phyloP scores from a whole-genome alignment of 2,888 invertebrate species.

The Sclerodermus sp. region DNA sequence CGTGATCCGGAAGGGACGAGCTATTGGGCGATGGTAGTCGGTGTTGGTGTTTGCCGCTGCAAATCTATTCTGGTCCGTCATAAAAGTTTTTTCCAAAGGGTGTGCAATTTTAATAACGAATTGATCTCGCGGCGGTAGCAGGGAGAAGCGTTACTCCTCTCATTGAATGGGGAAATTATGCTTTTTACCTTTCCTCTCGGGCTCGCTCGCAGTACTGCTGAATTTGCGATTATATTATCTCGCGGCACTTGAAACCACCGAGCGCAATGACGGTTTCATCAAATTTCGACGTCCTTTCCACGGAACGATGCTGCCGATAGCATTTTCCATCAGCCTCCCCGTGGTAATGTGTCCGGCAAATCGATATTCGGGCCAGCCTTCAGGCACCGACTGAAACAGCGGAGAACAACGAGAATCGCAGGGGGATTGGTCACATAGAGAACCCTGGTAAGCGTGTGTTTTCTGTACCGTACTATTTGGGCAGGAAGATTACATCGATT shows the following conservation, averaged over 20 bases:
- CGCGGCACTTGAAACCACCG: slow-evolving; percentile 16
- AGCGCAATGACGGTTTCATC: slow-evolving; percentile 15
- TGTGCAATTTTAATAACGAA: too few relatives aligned
- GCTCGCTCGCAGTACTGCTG: slow-evolving; percentile 9
- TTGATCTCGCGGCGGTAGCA: too few relatives aligned
- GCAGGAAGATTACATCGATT: slow-evolving; percentile 23
- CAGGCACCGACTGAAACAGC: slow-evolving; percentile 14
- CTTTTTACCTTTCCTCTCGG: too few relatives aligned
- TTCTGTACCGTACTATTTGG: slow-evolving; percentile 15
- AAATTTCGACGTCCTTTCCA: slow-evolving; percentile 17
- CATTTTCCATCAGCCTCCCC: neutral
- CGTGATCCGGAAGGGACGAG: too few relatives aligned
- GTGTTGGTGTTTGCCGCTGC: too few relatives aligned
- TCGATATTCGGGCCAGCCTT: slow-evolving; percentile 27
- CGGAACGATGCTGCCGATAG: slow-evolving; percentile 2
- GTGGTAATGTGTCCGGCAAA: slow-evolving; percentile 26
- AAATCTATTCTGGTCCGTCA: too few relatives aligned
- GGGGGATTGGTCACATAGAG: neutral
- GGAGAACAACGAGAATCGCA: neutral
- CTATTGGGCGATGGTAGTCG: too few relatives aligned
- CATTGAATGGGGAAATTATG: too few relatives aligned
- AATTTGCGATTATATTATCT: slow-evolving; percentile 19
- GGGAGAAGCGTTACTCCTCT: too few relatives aligned
- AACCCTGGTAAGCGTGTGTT: neutral
- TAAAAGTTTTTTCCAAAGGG: too few relatives aligned